Evolutionary conservation across 2,888 invertebrate species (phyloP).

Genomic region (Eutolmus rufibarbis): DNA sequence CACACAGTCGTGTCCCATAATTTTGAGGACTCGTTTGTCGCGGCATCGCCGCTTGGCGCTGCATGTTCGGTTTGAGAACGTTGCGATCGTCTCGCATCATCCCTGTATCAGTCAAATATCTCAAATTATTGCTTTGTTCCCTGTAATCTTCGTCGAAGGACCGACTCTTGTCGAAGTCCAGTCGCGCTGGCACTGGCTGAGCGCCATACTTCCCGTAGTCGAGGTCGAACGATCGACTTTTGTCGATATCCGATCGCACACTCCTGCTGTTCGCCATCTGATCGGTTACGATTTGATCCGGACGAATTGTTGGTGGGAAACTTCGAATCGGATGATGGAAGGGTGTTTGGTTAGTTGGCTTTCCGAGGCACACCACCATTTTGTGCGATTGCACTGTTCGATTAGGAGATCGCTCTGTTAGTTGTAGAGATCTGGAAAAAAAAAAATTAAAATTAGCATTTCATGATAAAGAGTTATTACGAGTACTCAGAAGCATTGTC

Average conservation of each 20-base stretch:
- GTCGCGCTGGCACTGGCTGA: slow-evolving; percentile 54
- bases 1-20: slow-evolving; percentile 61
- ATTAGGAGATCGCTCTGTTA: slow-evolving; percentile 68
- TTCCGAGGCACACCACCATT: slow-evolving; percentile 56
- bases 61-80: slow-evolving; percentile 4
- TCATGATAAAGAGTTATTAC: not conserved
- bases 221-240: slow-evolving; percentile 61
- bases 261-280: slow-evolving; percentile 3
- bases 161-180: slow-evolving; percentile 61
- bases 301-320: slow-evolving; percentile 57
- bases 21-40: slow-evolving; percentile 60
- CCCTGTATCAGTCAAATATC: slow-evolving; percentile 53
- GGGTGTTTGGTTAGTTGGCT: slow-evolving; percentile 39
- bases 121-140: slow-evolving; percentile 54
- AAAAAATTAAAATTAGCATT: not conserved
- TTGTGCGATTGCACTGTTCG: slow-evolving; percentile 57
- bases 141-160: slow-evolving; percentile 62
- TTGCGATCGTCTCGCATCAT: slow-evolving; percentile 32
- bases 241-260: slow-evolving; percentile 55
- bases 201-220: slow-evolving; percentile 56
- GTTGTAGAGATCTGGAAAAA: slow-evolving; percentile 67
- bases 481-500: not conserved
- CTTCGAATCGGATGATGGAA: slow-evolving; percentile 45
- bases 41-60: slow-evolving; percentile 28
- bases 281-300: slow-evolving; percentile 49